A percentile compares a stretch with the other conserved stretches of the same genome.
These are phyloP conservation scores for Lycia hirtaria DNA, from an alignment of 2,888 invertebrate genomes.

Conservation along the genomic window DNA sequence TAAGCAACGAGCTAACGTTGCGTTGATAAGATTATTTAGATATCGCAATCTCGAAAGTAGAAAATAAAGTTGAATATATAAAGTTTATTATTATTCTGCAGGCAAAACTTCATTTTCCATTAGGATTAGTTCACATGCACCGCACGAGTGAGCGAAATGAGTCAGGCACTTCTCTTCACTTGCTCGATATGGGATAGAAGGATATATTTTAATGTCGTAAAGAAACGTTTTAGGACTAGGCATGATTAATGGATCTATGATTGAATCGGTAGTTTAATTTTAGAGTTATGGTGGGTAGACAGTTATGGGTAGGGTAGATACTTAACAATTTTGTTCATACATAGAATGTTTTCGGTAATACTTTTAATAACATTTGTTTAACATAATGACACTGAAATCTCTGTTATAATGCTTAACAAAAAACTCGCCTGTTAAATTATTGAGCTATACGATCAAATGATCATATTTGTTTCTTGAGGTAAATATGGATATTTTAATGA, in stretches of 20 bases:
- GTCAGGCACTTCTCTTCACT: conserved; percentile 23
- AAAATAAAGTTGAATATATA: conserved; percentile 9
- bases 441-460: too few species aligned
- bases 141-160: conserved; percentile 31
- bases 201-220: conserved; percentile 28
- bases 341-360: too few species aligned
- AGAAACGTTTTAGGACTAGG: conserved; percentile 8
- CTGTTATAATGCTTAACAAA: too few species aligned
- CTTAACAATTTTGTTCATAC: too few species aligned
- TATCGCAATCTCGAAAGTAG: conserved; percentile 14
- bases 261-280: not conserved
- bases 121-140: conserved; percentile 41
- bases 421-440: too few species aligned
- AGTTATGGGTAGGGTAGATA: not conserved
- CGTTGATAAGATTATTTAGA: not conserved
- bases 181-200: conserved; percentile 24
- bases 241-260: conserved; percentile 20
- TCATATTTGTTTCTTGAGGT: too few species aligned
- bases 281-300: not conserved
- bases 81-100: conserved; percentile 31
- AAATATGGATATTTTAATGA: too few species aligned
- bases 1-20: not conserved
- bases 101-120: conserved; percentile 34
- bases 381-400: too few species aligned
- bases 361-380: too few species aligned